Evolutionary conservation across 2,888 invertebrate genomes (phyloP).

Genomic region (Drosophila recens): DNA sequence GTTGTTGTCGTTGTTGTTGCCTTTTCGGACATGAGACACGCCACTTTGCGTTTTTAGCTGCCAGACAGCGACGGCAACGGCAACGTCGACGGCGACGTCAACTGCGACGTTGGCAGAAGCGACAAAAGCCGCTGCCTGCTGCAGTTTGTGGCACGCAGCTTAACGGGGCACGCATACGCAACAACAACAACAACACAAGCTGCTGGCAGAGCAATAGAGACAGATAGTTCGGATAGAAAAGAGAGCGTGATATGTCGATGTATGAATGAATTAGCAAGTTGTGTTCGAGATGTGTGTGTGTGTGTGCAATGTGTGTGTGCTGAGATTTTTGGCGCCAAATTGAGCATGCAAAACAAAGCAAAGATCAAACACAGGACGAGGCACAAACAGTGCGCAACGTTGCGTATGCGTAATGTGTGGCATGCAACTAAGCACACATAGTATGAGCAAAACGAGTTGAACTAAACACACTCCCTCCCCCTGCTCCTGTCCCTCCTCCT

Average conservation of each 20-base stretch:
- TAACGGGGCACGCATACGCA: slow-evolving; percentile 73
- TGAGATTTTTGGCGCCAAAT: slow-evolving; percentile 77
- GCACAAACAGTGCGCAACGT: slow-evolving; percentile 27
- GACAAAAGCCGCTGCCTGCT: slow-evolving; percentile 36
- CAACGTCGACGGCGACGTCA: slow-evolving; percentile 7
- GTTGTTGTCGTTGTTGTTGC: slow-evolving; percentile 25
- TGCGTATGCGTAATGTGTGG: slow-evolving; percentile 73
- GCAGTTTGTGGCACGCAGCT: slow-evolving; percentile 69
- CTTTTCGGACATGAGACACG: slow-evolving; percentile 75
- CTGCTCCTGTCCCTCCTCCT: background rate
- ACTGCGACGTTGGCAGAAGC: slow-evolving; percentile 37
- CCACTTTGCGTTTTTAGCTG: slow-evolving; percentile 73
- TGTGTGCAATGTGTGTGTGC: slow-evolving; percentile 30
- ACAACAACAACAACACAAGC: slow-evolving; percentile 18
- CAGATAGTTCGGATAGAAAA: slow-evolving; percentile 19
- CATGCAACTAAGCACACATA: slow-evolving; percentile 48
- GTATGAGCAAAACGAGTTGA: slow-evolving; percentile 31
- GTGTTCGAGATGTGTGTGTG: slow-evolving; percentile 32
- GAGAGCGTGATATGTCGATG: slow-evolving; percentile 40
- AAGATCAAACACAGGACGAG: slow-evolving; percentile 56
- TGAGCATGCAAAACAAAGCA: slow-evolving; percentile 64
- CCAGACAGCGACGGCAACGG: slow-evolving; percentile 45
- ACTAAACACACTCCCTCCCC: slow-evolving; percentile 18
- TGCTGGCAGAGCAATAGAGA: slow-evolving; percentile 25
- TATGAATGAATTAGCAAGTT: slow-evolving; percentile 65